phyloP scores from a whole-genome alignment of 2,888 invertebrate genomes.

The Xanthorhoe spadicearia region DNA sequence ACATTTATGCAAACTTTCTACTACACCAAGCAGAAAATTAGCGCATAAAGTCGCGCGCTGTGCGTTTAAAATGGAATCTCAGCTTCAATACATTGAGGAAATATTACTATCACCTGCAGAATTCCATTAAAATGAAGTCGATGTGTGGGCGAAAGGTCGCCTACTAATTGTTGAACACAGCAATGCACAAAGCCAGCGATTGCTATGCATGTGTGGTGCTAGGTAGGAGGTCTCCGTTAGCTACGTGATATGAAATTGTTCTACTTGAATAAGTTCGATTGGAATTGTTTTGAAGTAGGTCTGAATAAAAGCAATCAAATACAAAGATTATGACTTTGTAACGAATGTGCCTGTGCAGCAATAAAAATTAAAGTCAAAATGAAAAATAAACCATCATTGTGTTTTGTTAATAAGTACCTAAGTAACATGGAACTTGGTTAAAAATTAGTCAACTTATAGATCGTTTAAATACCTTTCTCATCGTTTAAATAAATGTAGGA shows the following conservation, averaged over 20 bases:
- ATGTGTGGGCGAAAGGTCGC: conserved; percentile 28
- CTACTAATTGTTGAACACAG: conserved; percentile 19
- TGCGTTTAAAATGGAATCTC: too few relatives aligned
- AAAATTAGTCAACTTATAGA: too few relatives aligned
- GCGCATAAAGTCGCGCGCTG: too few relatives aligned
- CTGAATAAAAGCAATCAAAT: not conserved
- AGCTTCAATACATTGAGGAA: conserved; percentile 1
- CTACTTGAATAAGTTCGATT: conserved; percentile 1
- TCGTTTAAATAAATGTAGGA: too few relatives aligned
- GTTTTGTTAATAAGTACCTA: too few relatives aligned
- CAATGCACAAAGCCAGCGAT: conserved; percentile 11
- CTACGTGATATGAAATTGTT: conserved; percentile 18
- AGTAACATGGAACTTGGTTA: too few relatives aligned
- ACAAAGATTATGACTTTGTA: not conserved
- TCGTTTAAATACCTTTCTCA: too few relatives aligned
- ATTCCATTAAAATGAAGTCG: conserved; percentile 21
- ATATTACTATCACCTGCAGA: conserved; percentile 16
- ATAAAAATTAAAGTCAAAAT: too few relatives aligned
- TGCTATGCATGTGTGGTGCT: conserved; percentile 22
- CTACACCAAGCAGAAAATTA: not conserved
- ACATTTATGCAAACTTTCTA: too few relatives aligned
- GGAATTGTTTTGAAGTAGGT: not conserved
- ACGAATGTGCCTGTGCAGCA: too few relatives aligned
- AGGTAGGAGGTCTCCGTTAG: conserved; percentile 28
- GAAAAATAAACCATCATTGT: too few relatives aligned